Percentiles rank a stretch among this genome's conserved stretches.
phyloP scores from a whole-genome alignment of 2,113 vertebrate genomes.

The Labeo rohita region DNA sequence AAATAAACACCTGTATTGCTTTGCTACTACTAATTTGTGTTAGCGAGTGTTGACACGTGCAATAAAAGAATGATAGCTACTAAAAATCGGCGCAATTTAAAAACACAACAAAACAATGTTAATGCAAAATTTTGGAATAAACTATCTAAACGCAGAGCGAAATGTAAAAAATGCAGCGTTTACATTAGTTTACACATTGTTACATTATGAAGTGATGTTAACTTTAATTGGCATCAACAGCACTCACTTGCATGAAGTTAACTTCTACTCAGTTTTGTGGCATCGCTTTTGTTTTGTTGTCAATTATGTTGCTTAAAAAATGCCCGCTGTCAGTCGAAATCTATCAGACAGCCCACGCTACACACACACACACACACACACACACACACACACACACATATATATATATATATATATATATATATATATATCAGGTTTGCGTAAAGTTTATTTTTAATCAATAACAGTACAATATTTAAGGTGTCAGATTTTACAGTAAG shows the following conservation, averaged over 20 bases:
- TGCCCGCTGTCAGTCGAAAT: too few relatives aligned
- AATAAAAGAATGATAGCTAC: neutral
- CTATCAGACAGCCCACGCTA: too few relatives aligned
- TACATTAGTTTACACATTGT: too few relatives aligned
- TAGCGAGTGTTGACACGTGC: neutral
- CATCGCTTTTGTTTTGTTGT: too few relatives aligned
- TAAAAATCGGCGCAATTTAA: neutral
- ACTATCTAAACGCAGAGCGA: neutral
- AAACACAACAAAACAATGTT: neutral
- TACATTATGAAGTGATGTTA: too few relatives aligned
- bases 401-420: too few relatives aligned
- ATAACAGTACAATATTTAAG: neutral
- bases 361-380: too few relatives aligned
- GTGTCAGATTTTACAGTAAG: neutral
- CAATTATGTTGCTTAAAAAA: too few relatives aligned
- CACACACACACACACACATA: too few relatives aligned
- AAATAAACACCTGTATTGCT: neutral
- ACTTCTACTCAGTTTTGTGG: too few relatives aligned
- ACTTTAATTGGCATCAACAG: too few relatives aligned
- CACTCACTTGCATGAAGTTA: too few relatives aligned
- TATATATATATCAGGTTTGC: rapidly evolving
- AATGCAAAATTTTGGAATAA: neutral
- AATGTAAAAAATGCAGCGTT: neutral
- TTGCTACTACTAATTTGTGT: neutral
- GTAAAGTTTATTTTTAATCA: neutral